These are phyloP conservation scores for Fragum fragum DNA, from an alignment of 2,888 invertebrate genomes.

Conservation along the genomic window DNA sequence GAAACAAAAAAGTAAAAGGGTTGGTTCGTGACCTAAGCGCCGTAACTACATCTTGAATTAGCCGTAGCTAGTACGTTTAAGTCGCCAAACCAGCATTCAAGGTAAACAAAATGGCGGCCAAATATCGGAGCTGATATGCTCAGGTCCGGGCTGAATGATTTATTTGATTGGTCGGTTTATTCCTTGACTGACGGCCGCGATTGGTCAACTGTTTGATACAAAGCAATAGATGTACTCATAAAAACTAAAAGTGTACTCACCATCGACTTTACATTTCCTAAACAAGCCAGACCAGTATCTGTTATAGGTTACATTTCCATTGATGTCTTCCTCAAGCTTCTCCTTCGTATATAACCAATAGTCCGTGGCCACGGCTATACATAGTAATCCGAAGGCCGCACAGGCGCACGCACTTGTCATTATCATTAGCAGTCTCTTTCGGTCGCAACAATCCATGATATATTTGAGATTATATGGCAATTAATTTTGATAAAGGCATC, in stretches of 20 bases:
- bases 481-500: neutral
- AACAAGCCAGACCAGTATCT: slow-evolving; percentile 83
- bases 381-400: slow-evolving; percentile 85
- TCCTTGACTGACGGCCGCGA: no score
- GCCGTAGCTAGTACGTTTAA: no score
- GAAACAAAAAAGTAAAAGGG: no score
- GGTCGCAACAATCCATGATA: slow-evolving; percentile 85
- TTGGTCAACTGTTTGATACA: no score
- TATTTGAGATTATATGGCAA: slow-evolving; percentile 23
- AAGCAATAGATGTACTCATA: no score
- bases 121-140: no score
- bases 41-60: no score
- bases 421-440: slow-evolving; percentile 84
- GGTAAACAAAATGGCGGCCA: no score
- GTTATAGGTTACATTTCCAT: slow-evolving; percentile 73
- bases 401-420: slow-evolving; percentile 86
- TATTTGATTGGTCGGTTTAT: no score
- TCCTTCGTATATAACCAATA: slow-evolving; percentile 86
- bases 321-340: slow-evolving; percentile 70
- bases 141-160: no score
- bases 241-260: slow-evolving; percentile 68
- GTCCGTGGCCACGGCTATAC: slow-evolving; percentile 86
- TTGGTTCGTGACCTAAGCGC: no score
- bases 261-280: slow-evolving; percentile 82
- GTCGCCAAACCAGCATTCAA: no score